Percentiles rank a stretch among this genome's conserved stretches.
These are phyloP conservation scores for Chlorops oryzae DNA, from an alignment of 1,140 invertebrate genomes.

Conservation along the genomic window DNA sequence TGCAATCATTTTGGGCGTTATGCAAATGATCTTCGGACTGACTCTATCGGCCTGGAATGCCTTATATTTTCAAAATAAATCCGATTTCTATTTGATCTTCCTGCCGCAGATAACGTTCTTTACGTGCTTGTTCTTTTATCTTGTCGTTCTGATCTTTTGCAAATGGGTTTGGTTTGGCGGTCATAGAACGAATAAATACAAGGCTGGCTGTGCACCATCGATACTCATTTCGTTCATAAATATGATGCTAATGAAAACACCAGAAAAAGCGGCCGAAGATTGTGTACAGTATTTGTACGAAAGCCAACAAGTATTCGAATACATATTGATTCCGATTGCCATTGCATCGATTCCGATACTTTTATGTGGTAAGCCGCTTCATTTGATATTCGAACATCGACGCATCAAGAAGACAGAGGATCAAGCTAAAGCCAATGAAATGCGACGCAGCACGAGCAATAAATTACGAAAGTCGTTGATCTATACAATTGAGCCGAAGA, in stretches of 20 bases:
- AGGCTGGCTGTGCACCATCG: slow-evolving; percentile 61
- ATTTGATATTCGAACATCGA: slow-evolving; percentile 38
- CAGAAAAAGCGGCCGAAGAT: slow-evolving; percentile 52
- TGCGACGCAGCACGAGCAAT: slow-evolving; percentile 16
- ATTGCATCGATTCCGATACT: slow-evolving; percentile 72
- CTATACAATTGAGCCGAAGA: slow-evolving; percentile 15
- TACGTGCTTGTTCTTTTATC: slow-evolving; percentile 81
- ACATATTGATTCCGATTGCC: slow-evolving; percentile 58
- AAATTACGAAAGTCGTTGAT: slow-evolving; percentile 23
- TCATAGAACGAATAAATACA: slow-evolving; percentile 66
- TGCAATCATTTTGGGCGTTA: slow-evolving; percentile 90
- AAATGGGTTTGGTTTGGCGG: slow-evolving; percentile 93
- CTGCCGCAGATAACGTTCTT: slow-evolving; percentile 90
- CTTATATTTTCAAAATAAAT: slow-evolving; percentile 66
- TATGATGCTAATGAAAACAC: slow-evolving; percentile 62
- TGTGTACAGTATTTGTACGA: slow-evolving; percentile 57
- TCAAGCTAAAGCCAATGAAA: slow-evolving; percentile 11
- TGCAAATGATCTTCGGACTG: slow-evolving; percentile 96
- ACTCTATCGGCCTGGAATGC: slow-evolving; percentile 84
- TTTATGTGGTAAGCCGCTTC: slow-evolving; percentile 75
- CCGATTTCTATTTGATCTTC: slow-evolving; percentile 86
- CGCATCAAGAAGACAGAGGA: slow-evolving; percentile 11
- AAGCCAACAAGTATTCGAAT: slow-evolving; percentile 59
- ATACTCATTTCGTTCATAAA: slow-evolving; percentile 76
- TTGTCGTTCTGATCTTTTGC: slow-evolving; percentile 82